Conservation (phyloP, 2,113 vertebrate species). For the Micronisus gabar region DNA sequence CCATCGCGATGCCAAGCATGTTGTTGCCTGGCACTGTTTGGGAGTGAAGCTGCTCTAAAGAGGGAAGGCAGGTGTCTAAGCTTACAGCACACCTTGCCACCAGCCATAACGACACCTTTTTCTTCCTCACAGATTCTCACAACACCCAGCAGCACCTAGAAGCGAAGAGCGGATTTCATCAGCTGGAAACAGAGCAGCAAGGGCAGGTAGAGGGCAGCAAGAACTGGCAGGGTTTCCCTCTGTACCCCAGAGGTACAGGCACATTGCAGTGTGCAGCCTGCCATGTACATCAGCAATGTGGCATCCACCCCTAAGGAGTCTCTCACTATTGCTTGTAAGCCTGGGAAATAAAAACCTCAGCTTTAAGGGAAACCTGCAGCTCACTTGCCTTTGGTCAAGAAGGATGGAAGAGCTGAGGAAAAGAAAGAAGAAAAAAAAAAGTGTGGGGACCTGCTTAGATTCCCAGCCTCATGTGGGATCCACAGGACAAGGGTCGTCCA, state of each 20-base stretch:
- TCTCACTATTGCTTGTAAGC: not conserved
- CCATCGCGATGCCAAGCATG: not conserved
- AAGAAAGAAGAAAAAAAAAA: not conserved
- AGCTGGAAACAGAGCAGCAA: not conserved
- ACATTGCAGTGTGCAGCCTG: not conserved
- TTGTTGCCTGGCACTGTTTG: not conserved
- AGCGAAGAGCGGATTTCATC: not conserved
- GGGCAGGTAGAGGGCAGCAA: not conserved
- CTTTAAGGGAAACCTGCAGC: not conserved
- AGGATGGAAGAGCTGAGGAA: not conserved
- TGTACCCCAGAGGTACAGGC: not conserved
- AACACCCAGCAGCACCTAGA: constrained; percentile 52
- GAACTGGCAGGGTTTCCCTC: not conserved
- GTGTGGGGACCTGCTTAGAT: not conserved
- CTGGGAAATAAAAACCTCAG: not conserved
- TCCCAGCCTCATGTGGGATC: not conserved
- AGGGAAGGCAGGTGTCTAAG: not conserved
- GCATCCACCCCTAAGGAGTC: not conserved
- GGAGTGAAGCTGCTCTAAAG: constrained; percentile 40
- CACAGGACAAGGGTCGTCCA: not conserved
- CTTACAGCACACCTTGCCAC: not conserved
- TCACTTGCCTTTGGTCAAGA: not conserved
- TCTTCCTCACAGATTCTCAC: constrained; percentile 41
- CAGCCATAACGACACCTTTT: not conserved
- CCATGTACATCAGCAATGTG: accelerated